Conservation (phyloP, 2,113 vertebrate genomes). For the Gorsachius goisagi region DNA sequence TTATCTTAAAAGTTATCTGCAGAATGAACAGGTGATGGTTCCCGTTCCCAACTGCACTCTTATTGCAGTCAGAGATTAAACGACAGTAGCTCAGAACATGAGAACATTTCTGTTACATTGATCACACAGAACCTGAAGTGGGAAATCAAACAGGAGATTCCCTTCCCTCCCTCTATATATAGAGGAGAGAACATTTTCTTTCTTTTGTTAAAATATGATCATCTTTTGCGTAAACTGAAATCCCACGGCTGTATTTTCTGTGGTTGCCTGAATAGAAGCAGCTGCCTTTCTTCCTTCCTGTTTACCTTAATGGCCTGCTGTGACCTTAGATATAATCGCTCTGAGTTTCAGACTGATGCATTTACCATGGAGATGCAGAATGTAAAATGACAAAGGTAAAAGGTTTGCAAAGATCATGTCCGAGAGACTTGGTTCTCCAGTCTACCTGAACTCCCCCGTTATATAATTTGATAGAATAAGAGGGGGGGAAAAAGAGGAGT, state of each 20-base stretch:
- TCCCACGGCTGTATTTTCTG: not conserved
- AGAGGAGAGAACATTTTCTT: not conserved
- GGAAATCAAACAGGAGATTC: not conserved
- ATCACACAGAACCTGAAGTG: not conserved
- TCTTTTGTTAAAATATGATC: not conserved
- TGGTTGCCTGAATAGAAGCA: not conserved
- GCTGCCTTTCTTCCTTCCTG: not conserved
- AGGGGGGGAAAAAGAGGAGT: fast-evolving
- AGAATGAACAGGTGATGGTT: not conserved
- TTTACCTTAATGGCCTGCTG: not conserved
- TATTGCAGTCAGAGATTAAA: not conserved
- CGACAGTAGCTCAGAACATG: not conserved
- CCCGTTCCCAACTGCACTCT: not conserved
- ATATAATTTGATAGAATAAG: not conserved
- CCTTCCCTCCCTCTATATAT: not conserved
- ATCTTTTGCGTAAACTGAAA: not conserved
- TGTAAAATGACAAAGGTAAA: not conserved
- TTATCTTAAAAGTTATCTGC: not conserved
- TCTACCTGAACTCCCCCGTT: not conserved
- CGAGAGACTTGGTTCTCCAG: not conserved
- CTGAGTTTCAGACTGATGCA: not conserved
- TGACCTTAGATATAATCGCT: not conserved
- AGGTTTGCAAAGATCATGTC: not conserved
- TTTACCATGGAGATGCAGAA: not conserved
- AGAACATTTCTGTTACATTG: not conserved